Evolutionary conservation across 2,797 vertebrate species (phyloP).

Genomic region (Oreortyx pictus): DNA sequence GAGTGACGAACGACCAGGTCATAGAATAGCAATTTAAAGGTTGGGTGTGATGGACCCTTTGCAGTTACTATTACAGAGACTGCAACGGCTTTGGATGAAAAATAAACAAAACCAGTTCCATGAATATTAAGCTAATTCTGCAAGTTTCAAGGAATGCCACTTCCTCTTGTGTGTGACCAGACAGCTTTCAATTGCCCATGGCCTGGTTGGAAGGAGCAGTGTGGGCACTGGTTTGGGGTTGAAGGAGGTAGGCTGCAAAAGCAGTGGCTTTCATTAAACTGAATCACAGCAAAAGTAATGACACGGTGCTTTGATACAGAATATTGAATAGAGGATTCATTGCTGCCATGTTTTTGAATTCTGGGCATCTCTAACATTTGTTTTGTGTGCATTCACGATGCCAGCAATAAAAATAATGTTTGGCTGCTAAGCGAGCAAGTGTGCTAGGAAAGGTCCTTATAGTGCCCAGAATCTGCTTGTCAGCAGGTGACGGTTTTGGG

Average conservation of each 20-base stretch:
- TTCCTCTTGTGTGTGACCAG: not conserved
- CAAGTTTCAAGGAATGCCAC: not conserved
- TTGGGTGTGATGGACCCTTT: not conserved
- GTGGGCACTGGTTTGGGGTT: accelerated
- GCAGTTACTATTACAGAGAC: accelerated
- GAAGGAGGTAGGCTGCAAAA: not conserved
- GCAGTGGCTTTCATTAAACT: not conserved
- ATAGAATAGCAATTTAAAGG: not conserved
- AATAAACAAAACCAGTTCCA: not conserved
- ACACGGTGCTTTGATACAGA: not conserved
- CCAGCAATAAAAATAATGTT: constrained; percentile 36
- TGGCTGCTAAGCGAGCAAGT: constrained; percentile 7
- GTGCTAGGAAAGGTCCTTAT: not conserved
- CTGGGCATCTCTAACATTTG: not conserved
- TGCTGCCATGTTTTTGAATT: not conserved
- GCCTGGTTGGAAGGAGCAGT: not conserved
- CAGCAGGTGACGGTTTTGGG: not conserved
- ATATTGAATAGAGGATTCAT: constrained; percentile 22
- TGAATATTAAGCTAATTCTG: not conserved
- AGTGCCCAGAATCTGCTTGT: not conserved
- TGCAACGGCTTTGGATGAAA: not conserved
- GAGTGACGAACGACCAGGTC: not conserved
- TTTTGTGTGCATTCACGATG: not conserved
- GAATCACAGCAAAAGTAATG: constrained; percentile 25
- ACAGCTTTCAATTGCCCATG: not conserved